A percentile compares a stretch with the other conserved stretches of the same genome.
These are phyloP conservation scores for Drosophila colorata DNA, from an alignment of 2,888 invertebrate genomes.

Conservation along the genomic window DNA sequence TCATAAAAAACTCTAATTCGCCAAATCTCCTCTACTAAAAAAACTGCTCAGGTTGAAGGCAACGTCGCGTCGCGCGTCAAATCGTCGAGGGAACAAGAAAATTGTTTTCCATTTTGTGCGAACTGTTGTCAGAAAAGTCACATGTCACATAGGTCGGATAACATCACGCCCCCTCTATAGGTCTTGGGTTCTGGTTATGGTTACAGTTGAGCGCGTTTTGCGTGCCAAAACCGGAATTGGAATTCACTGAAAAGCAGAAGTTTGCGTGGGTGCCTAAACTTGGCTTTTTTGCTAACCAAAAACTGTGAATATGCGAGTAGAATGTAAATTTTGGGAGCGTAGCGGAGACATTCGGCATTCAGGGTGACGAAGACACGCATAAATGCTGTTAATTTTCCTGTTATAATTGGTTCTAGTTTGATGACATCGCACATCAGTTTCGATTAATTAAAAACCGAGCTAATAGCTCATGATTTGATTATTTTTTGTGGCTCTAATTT, in stretches of 20 bases:
- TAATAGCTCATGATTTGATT: too few relatives aligned
- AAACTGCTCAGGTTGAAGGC: slow-evolving; percentile 7
- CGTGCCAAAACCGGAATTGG: slow-evolving; percentile 30
- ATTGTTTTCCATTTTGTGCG: slow-evolving; percentile 33
- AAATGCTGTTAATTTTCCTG: background rate
- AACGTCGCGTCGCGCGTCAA: slow-evolving; percentile 3
- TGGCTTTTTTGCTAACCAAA: slow-evolving; percentile 16
- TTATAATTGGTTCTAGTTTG: background rate
- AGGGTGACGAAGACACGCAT: background rate
- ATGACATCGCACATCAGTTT: background rate
- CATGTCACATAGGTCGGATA: slow-evolving; percentile 42
- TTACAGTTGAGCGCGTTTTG: slow-evolving; percentile 52
- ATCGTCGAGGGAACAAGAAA: slow-evolving; percentile 3
- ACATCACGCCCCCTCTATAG: background rate
- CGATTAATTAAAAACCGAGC: background rate
- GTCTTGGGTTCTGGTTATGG: slow-evolving; percentile 25
- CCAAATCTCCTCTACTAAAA: background rate
- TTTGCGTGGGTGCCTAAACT: slow-evolving; percentile 38
- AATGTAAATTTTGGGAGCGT: slow-evolving; percentile 6
- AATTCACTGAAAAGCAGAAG: background rate
- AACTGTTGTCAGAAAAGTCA: slow-evolving; percentile 42
- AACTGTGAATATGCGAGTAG: slow-evolving; percentile 5
- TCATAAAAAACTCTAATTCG: slow-evolving; percentile 12
- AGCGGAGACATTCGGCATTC: background rate
- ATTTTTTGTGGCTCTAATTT: too few relatives aligned